Evolutionary conservation across 2,113 vertebrate species (phyloP).

Genomic region (Tragelaphus scriptus): DNA sequence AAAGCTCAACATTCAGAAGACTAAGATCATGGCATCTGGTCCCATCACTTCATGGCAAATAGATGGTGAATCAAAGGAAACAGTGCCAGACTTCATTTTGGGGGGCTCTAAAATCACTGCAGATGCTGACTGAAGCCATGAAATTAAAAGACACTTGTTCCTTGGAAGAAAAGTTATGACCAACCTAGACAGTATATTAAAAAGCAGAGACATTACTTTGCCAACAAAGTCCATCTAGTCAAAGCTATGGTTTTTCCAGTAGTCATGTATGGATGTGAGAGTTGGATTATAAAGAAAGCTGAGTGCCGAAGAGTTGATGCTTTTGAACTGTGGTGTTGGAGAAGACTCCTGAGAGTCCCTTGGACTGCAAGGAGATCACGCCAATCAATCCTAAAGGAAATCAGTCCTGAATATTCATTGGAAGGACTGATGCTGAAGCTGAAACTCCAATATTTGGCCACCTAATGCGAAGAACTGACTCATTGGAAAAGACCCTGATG

Average conservation of each 20-base stretch:
- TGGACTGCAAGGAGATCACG: neutral
- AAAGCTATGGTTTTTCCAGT: neutral
- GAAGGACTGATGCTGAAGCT: neutral
- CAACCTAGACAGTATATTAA: neutral
- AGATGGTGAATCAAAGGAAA: neutral
- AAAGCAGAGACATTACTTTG: neutral
- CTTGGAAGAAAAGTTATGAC: neutral
- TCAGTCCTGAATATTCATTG: neutral
- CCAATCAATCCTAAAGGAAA: neutral
- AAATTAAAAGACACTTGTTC: neutral
- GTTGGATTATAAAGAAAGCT: neutral
- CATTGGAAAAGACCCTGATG: neutral
- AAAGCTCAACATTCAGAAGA: neutral
- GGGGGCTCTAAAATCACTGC: neutral
- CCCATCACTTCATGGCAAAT: neutral
- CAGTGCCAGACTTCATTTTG: neutral
- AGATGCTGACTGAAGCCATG: neutral
- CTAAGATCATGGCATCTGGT: neutral
- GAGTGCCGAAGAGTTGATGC: neutral
- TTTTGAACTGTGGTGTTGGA: neutral
- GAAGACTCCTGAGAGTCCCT: neutral
- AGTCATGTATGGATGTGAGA: neutral
- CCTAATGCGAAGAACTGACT: neutral
- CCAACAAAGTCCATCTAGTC: neutral
- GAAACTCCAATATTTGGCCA: neutral